Evolutionary conservation across 2,113 vertebrate species (phyloP), one percentile per base, ranked within the genome.

Genomic region (Pseudorasbora parva): DNA sequence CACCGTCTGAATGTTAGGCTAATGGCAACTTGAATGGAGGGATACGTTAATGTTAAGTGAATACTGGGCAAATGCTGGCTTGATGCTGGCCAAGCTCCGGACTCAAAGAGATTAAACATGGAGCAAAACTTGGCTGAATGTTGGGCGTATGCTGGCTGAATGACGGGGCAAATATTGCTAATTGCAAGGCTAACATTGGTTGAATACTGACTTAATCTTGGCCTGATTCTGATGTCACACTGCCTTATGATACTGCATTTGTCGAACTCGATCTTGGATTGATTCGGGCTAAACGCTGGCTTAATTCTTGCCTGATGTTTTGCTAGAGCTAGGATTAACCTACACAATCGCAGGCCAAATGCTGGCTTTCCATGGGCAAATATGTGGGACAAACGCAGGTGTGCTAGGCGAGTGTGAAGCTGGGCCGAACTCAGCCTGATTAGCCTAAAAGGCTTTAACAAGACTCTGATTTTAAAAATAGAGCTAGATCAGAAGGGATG

Each of bases 381-480:
- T 80, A 80, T 66, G 41, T 64, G 59, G 43, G 41, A 60, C 78
- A 66, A 4, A 66, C 1, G 21, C 62, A 81, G 64, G 62, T 81
- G 78, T 3, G 12, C 47, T 8, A 11, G 37, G 77, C 51, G 4
- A n/a, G 54, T n/a, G 19, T 57, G 23, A 69, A 57, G 72, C 41
- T 14, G 27, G 56, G 41, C 33, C 6, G 47, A 80, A 72, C 59
- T 74, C 68, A n/a, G 19, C 25, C 56, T 62, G 57, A 80, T 51
- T 86, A 47, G 59, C 49, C 64, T 62, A 77, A 78, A 59, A 71
- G 77, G 25, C 83, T 76, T 64, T 84, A 74, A 76, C 83, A 41
- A 84, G 79, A 86, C 25, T 43, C 37, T 57, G 45, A 33, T 33
- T 47, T 80, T 83, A 83, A 75, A 83, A 86, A 86, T 79, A 83